These are phyloP conservation scores for Ophiothrix spiculata DNA, from an alignment of 35 echinoderm and acorn worm species.

Conservation along the genomic window DNA sequence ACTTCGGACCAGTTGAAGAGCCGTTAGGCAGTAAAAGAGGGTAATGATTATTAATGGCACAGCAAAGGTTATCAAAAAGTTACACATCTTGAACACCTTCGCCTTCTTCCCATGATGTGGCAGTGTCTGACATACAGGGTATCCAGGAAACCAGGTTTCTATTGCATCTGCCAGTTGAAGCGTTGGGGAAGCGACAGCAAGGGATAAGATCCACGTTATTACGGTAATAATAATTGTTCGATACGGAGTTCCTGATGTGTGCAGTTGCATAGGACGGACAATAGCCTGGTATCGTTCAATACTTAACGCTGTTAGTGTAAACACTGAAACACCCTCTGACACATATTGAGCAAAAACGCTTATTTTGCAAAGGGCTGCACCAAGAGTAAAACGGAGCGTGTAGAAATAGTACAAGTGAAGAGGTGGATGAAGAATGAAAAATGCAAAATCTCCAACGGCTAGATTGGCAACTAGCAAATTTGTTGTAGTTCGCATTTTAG, in stretches of 20 bases:
- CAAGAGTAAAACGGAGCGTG: background rate
- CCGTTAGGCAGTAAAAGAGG: background rate
- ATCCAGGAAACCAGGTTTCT: background rate
- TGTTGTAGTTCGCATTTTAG: background rate
- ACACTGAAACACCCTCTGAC: background rate
- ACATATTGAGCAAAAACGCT: background rate
- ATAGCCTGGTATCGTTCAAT: conserved; percentile 5
- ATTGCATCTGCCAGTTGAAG: background rate
- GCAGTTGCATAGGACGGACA: background rate
- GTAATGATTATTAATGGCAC: background rate
- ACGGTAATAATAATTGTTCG: background rate
- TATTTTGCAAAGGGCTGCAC: background rate
- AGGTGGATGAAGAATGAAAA: background rate
- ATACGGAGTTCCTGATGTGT: background rate
- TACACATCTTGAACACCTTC: background rate
- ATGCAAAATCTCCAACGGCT: background rate
- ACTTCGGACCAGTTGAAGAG: background rate
- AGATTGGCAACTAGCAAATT: background rate
- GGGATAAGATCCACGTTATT: background rate
- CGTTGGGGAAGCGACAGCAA: background rate
- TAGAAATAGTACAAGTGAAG: background rate
- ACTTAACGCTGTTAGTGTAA: background rate
- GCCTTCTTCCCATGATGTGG: background rate
- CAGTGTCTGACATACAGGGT: background rate
- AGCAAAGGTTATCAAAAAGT: background rate